A percentile compares a stretch with the other conserved stretches of the same genome.
Evolutionary conservation across 1,140 invertebrate genomes (phyloP).

Genomic region (Trinorchestia longiramus): DNA sequence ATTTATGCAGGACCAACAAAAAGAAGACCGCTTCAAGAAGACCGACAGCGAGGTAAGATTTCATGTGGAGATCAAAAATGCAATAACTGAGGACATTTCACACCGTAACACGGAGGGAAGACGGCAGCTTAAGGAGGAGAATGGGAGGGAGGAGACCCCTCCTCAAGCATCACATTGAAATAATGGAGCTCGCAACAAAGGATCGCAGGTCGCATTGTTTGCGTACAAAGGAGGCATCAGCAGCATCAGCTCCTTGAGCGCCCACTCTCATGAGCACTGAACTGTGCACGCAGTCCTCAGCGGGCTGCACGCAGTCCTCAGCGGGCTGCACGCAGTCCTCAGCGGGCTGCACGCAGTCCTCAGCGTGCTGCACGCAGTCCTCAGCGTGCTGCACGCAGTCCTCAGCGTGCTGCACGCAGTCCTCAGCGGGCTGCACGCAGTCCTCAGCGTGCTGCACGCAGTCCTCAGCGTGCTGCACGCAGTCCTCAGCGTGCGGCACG

Average conservation of each 20-base stretch:
- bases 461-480: no score
- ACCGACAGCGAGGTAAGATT: background rate
- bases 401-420: no score
- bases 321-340: background rate
- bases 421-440: no score
- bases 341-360: background rate
- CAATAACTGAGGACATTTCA: background rate
- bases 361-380: no score
- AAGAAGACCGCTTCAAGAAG: background rate
- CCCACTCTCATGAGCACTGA: background rate
- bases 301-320: background rate
- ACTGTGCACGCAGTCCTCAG: background rate
- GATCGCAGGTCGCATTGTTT: slow-evolving; percentile 48
- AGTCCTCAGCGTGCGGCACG: no score
- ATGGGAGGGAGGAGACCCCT: background rate
- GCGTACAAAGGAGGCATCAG: slow-evolving; percentile 44
- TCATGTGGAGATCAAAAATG: background rate
- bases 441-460: no score
- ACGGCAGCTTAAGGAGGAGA: slow-evolving; percentile 12
- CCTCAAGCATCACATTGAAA: slow-evolving; percentile 16
- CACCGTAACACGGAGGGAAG: background rate
- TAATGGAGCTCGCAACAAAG: slow-evolving; percentile 25
- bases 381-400: no score
- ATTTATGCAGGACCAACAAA: background rate
- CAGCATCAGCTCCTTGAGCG: background rate